Percentiles rank a stretch among this genome's conserved stretches.
Conservation (phyloP, 2,888 invertebrate genomes). For the Romanomermis culicivorax region DNA sequence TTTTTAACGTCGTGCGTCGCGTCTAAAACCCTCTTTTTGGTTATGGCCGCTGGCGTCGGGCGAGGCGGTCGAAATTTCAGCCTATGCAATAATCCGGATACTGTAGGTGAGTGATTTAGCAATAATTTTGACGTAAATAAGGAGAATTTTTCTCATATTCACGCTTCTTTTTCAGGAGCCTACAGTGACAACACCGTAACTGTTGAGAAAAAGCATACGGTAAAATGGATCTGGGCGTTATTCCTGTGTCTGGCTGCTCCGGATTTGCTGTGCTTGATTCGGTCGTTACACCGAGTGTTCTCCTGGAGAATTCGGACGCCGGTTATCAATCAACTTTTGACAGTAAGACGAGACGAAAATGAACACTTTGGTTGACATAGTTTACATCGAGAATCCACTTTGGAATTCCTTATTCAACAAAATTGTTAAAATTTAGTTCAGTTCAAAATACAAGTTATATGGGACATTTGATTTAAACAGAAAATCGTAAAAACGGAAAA, state of each 20-base stretch:
- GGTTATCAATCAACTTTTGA: slow-evolving; percentile 20
- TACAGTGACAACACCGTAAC: slow-evolving; percentile 18
- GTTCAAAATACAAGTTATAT: too few species aligned
- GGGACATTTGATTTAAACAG: too few species aligned
- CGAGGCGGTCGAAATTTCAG: slow-evolving; percentile 23
- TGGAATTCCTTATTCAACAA: too few species aligned
- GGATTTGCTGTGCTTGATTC: slow-evolving; percentile 28
- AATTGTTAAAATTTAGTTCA: too few species aligned
- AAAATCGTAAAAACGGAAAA: too few species aligned
- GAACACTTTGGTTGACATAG: too few species aligned
- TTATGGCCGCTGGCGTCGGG: slow-evolving; percentile 27
- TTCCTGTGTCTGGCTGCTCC: slow-evolving; percentile 29
- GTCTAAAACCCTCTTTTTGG: slow-evolving; percentile 18
- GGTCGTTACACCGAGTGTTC: slow-evolving; percentile 31
- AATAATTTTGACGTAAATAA: too few species aligned
- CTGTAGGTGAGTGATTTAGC: slow-evolving; percentile 1
- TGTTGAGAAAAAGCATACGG: slow-evolving; percentile 21
- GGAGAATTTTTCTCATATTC: too few species aligned
- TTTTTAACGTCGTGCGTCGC: slow-evolving; percentile 10
- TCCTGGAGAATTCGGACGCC: slow-evolving; percentile 28
- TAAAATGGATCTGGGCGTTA: slow-evolving; percentile 32
- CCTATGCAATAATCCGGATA: slow-evolving; percentile 18
- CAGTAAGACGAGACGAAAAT: too few species aligned
- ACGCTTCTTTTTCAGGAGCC: slow-evolving; percentile 3
- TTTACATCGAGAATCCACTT: too few species aligned